Evolutionary conservation across 2,797 vertebrate species (phyloP).

Genomic region (Silurus aristotelis): DNA sequence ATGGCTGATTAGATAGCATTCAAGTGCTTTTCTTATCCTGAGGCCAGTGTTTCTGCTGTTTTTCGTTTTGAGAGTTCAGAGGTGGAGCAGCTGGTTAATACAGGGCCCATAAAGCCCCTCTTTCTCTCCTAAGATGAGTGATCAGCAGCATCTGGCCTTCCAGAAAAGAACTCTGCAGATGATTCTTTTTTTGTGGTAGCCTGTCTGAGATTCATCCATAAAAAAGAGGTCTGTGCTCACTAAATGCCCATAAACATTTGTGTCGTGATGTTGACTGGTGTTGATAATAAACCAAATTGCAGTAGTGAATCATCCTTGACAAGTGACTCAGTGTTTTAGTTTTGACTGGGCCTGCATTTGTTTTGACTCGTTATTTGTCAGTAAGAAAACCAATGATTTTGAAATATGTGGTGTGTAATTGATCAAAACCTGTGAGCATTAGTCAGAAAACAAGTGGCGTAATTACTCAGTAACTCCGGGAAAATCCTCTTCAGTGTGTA

Average conservation of each 20-base stretch:
- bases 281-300: constrained; percentile 2
- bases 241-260: neutral
- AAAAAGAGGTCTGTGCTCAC: constrained; percentile 8
- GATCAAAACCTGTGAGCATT: constrained; percentile 3
- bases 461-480: neutral
- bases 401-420: neutral
- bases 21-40: neutral
- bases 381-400: constrained; percentile 1
- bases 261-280: constrained; percentile 5
- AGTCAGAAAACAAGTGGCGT: neutral
- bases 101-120: constrained; percentile 21
- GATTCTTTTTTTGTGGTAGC: neutral
- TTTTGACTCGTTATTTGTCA: constrained; percentile 40
- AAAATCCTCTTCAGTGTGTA: constrained; percentile 2
- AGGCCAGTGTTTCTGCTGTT: neutral
- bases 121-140: neutral
- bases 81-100: constrained; percentile 37
- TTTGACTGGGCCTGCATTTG: constrained; percentile 42
- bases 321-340: constrained; percentile 24
- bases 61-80: constrained; percentile 18
- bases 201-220: constrained; percentile 2
- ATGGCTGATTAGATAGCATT: neutral
- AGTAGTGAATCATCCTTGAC: constrained; percentile 24
- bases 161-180: constrained; percentile 17
- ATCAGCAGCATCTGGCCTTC: constrained; percentile 11